Evolutionary conservation across 2,888 invertebrate genomes (phyloP), one percentile per base, ranked within the genome.

Genomic region (Lysandra bellargus): DNA sequence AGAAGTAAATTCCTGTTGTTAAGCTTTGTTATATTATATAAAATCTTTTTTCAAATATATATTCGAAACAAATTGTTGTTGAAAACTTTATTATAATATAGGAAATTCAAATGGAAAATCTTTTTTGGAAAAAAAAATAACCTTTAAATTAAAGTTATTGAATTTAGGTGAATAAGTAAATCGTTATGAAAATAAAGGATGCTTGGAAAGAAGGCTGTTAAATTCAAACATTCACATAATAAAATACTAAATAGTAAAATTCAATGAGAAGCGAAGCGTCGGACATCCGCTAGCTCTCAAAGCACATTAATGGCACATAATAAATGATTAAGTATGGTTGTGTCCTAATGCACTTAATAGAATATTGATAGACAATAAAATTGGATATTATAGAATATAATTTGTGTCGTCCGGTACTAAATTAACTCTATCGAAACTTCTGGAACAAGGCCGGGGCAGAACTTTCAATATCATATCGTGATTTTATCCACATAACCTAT

Each of bases 341-440:
- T 53, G 53, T 75, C 49, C 40, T 75, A 53, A 53, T 76, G 76
- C 57, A 57, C 57, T 53, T 76, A 76, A 76, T 57, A 76, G 76
- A 76, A 53, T 76, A 76, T 76, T 76, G 76, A 76, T 76, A 57
- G 75, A 75, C 75, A 75, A 49, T 75, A 75, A 53, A 75, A 75
- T 75, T 75, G 53, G 76, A 53, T 76, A 76, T 57, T 76, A 57
- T 76, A 37, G 6, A 57, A 57, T 76, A 53, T 76, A 76, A 76
- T 57, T 76, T 33, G 76, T 76, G 76, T 76, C 76, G 33, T 76
- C 76, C 76, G 76, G 76, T 76, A 33, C 44, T 76, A 57, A 76
- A 76, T 76, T 76, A 76, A 57, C 57, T 53, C 33, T 76, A 76
- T 57, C 57, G 76, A 76, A 76, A 76, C 76, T 76, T 76, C 53